Base-by-base conservation (phyloP, 2,888 invertebrate species). In the Lepetodrilus schrolli region DNA sequence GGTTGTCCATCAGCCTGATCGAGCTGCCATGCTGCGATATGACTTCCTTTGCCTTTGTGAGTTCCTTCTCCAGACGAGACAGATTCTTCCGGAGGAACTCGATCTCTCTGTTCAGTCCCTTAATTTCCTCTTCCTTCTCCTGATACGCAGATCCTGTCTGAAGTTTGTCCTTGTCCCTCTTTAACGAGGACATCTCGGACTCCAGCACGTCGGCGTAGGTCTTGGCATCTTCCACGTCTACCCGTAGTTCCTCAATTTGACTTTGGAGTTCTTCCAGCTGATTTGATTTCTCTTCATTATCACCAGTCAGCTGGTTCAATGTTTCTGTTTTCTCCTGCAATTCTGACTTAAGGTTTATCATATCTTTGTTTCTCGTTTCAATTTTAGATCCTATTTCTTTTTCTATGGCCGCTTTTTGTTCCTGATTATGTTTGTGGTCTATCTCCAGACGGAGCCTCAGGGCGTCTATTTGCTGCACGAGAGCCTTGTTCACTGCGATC, bases 381-480 rank as follows among this genome's bases (percentile, higher is more conserved):
- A 83, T 70, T 70, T 75, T 79, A 8, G 77, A 66, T 13, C 79
- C 82, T 8, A 74, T 80, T 38, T 80, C 73, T 5, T 74, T 49
- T 3, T 80, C 47, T 4, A 80, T 66, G 3, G 80, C 75, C 8
- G 58, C 47, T 21, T 81, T 79, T 17, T 78, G 75, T n/a, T 73
- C 72, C 26, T 83, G 80, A 38, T 83, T 80, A 26, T 83, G 81
- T 4, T 78, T 79, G 17, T 66, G 47, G 71, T 83, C 83, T 34
- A 83, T 78, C 10, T 84, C 82, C 7, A 84, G 71, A 36, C 84
- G 78, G 2, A 83, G 71, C 21, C 82, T 70, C 5, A 86, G 74
- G 1, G 84, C 82, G 21, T 84, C 84, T 21, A 85, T 85, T 73
- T 85, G 83, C 69, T 78, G 76, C 36, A 84, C 81, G 7, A 86